phyloP scores from a whole-genome alignment of 2,113 vertebrate species.

The Columba janthina region DNA sequence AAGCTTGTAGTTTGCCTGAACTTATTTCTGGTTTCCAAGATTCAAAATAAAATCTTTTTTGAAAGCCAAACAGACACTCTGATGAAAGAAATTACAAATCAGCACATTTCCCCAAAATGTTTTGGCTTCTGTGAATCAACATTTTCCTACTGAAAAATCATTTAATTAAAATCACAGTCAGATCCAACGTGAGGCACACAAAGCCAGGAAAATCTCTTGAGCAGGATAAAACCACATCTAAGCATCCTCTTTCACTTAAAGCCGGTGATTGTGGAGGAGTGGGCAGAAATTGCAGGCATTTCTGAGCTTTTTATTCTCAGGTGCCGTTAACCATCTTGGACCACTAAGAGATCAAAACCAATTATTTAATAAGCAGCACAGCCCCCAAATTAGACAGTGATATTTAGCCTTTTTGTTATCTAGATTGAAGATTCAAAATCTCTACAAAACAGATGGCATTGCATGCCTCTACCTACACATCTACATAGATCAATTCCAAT shows the following conservation, averaged over 20 bases:
- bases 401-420: not conserved
- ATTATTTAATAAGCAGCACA: not conserved
- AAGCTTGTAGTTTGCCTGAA: not conserved
- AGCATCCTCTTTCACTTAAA: not conserved
- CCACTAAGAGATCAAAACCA: not conserved
- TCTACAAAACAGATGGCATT: not conserved
- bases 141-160: not conserved
- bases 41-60: conserved; percentile 1
- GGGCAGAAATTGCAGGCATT: not conserved
- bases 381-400: not conserved
- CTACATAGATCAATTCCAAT: not conserved
- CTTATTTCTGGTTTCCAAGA: not conserved
- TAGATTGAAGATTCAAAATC: not conserved
- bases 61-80: not conserved
- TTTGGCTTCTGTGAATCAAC: not conserved
- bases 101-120: not conserved
- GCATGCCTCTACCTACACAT: not conserved
- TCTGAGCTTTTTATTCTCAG: not conserved
- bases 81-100: not conserved
- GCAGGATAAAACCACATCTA: rapidly evolving
- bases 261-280: not conserved
- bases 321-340: not conserved
- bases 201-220: not conserved
- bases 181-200: not conserved
- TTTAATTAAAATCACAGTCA: not conserved